phyloP scores from a whole-genome alignment of 1,140 invertebrate species.

The Drosophila leontia region DNA sequence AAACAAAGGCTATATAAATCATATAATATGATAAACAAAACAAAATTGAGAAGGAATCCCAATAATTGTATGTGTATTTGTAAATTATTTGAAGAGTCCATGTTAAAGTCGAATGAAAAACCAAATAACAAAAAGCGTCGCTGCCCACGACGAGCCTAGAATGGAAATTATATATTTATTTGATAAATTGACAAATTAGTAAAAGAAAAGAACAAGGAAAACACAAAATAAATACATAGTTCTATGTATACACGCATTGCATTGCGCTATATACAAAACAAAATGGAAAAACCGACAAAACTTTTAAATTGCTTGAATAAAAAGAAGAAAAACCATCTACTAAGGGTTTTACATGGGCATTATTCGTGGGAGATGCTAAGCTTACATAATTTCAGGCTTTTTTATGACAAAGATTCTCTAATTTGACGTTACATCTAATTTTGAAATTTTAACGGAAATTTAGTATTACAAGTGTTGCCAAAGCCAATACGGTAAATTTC shows the following conservation, averaged over 20 bases:
- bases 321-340: constrained; percentile 37
- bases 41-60: constrained; percentile 18
- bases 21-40: constrained; percentile 40
- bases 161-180: constrained; percentile 75
- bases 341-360: background rate
- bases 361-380: background rate
- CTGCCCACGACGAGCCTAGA: constrained; percentile 33
- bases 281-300: constrained; percentile 47
- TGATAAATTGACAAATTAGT: constrained; percentile 73
- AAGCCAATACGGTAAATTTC: background rate
- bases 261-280: constrained; percentile 69
- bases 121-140: constrained; percentile 2
- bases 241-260: constrained; percentile 68
- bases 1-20: constrained; percentile 42
- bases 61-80: constrained; percentile 59
- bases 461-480: background rate
- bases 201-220: constrained; percentile 35
- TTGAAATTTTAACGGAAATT: background rate
- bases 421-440: background rate
- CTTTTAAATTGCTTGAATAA: constrained; percentile 82
- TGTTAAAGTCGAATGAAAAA: constrained; percentile 50
- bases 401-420: background rate
- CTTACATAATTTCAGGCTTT: background rate
- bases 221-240: constrained; percentile 50
- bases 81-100: constrained; percentile 72